phyloP scores from a whole-genome alignment of 2,888 invertebrate species.

The Ennomos erosarius region DNA sequence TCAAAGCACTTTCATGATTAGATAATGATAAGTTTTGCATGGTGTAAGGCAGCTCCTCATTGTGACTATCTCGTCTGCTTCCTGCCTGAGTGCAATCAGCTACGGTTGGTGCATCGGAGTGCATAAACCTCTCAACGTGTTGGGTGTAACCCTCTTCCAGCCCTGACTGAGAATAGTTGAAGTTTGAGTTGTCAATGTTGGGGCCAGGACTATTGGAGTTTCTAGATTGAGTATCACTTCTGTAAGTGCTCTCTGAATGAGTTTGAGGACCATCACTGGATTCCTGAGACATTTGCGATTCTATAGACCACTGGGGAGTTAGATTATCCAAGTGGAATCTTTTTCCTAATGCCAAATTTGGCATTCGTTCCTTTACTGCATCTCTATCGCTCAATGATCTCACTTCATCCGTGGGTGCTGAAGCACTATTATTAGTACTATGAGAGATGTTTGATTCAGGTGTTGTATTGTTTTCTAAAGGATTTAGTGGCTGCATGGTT shows the following conservation, averaged over 20 bases:
- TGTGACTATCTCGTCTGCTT: conserved; percentile 59
- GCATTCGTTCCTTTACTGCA: conserved; percentile 70
- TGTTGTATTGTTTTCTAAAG: conserved; percentile 48
- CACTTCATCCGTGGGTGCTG: conserved; percentile 59
- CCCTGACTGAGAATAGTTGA: conserved; percentile 66
- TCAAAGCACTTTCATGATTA: conserved; percentile 58
- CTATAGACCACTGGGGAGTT: conserved; percentile 88
- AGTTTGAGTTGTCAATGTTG: conserved; percentile 71
- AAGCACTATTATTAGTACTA: conserved; percentile 46
- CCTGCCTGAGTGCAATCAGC: conserved; percentile 50
- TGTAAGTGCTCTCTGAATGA: conserved; percentile 86
- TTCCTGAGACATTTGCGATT: conserved; percentile 88
- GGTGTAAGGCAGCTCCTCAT: conserved; percentile 67
- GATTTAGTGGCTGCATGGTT: conserved; percentile 42
- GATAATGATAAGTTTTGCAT: conserved; percentile 70
- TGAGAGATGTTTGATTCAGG: conserved; percentile 44
- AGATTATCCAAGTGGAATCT: conserved; percentile 73
- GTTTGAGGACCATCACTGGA: conserved; percentile 87
- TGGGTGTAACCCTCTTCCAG: conserved; percentile 60
- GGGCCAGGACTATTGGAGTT: conserved; percentile 78
- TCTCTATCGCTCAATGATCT: conserved; percentile 72
- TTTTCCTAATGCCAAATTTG: conserved; percentile 75
- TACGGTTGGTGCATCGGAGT: conserved; percentile 56
- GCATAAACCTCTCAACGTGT: conserved; percentile 65
- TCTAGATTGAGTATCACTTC: conserved; percentile 85